Evolutionary conservation across 1,140 invertebrate genomes (phyloP).

Genomic region (Homalodisca vitripennis): DNA sequence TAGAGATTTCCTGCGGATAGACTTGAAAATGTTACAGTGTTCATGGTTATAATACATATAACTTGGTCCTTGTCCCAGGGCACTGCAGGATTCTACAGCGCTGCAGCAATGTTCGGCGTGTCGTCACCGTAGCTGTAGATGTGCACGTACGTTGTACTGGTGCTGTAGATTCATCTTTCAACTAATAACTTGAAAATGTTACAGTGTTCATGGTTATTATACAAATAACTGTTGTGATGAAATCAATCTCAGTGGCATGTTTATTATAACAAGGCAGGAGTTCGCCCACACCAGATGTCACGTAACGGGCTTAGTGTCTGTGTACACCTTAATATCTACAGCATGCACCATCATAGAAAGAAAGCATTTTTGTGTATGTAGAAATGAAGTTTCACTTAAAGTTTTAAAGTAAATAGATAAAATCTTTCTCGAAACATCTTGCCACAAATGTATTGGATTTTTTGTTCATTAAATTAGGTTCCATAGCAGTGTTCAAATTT

Average conservation of each 20-base stretch:
- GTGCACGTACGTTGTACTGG: slow-evolving; percentile 8
- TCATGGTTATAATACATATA: background rate
- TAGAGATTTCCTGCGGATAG: too few species aligned
- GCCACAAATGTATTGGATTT: too few species aligned
- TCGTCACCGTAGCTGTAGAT: slow-evolving; percentile 8
- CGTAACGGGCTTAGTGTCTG: background rate
- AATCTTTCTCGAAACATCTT: too few species aligned
- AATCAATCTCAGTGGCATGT: background rate
- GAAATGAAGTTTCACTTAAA: too few species aligned
- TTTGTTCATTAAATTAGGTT: too few species aligned
- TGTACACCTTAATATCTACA: background rate
- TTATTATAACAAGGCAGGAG: background rate
- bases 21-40: background rate
- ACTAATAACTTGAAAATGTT: background rate
- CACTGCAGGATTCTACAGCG: background rate
- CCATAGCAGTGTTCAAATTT: too few species aligned
- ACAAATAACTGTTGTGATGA: background rate
- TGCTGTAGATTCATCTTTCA: background rate
- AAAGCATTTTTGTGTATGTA: too few species aligned
- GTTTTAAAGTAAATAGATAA: too few species aligned
- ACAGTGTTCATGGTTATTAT: background rate
- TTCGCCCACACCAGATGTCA: background rate
- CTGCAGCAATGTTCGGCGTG: background rate
- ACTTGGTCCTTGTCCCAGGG: slow-evolving; percentile 12
- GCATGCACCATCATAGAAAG: background rate